Evolutionary conservation across 2,888 invertebrate species (phyloP).

Genomic region (Drosophila mimetica): DNA sequence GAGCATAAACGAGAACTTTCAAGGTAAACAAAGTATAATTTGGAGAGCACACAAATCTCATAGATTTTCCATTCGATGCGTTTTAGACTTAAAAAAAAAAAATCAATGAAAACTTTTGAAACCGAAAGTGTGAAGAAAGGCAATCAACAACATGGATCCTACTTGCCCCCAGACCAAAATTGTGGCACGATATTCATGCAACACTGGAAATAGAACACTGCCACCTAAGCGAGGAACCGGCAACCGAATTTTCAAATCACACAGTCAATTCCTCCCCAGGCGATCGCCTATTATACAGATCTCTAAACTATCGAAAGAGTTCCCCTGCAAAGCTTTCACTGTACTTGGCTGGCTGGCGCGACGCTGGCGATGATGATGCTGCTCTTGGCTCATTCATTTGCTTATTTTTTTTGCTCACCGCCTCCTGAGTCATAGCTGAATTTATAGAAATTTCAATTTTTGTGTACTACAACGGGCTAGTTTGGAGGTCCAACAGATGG

Average conservation of each 20-base stretch:
- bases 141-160: constrained; percentile 14
- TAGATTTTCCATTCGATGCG: constrained; percentile 40
- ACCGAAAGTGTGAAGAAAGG: constrained; percentile 43
- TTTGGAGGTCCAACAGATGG: constrained; percentile 66
- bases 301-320: constrained; percentile 20
- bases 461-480: constrained; percentile 42
- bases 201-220: constrained; percentile 65
- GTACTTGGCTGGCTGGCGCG: constrained; percentile 15
- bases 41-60: constrained; percentile 56
- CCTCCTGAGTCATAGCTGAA: constrained; percentile 71
- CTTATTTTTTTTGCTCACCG: constrained; percentile 32
- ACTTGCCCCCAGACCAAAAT: constrained; percentile 11
- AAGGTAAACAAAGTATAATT: constrained; percentile 75
- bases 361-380: constrained; percentile 9
- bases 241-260: constrained; percentile 17
- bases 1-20: constrained; percentile 56
- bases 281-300: constrained; percentile 30
- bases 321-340: constrained; percentile 14
- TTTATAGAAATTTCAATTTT: constrained; percentile 68
- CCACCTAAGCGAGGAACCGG: constrained; percentile 34
- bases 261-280: constrained; percentile 14
- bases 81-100: neutral
- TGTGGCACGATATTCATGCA: constrained; percentile 60
- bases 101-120: constrained; percentile 34
- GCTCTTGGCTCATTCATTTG: constrained; percentile 57